phyloP scores from a whole-genome alignment of 2,113 vertebrate genomes.

The Melanotaenia duboulayi region DNA sequence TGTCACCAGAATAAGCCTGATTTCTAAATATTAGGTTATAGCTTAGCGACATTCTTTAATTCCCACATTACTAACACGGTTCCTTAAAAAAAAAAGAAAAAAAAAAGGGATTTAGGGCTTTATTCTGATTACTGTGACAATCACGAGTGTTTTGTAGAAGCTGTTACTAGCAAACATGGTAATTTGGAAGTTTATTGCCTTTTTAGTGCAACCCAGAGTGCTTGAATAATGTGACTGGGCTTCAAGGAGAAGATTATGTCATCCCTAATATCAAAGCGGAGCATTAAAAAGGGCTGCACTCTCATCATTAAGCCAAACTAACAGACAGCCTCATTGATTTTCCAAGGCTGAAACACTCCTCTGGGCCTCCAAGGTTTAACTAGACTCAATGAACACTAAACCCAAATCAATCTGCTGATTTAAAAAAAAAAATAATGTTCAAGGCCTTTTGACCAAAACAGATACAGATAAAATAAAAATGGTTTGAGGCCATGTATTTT shows the following conservation, averaged over 20 bases:
- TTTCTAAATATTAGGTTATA: too few species aligned
- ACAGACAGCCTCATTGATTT: conserved; percentile 48
- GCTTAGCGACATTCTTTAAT: not conserved
- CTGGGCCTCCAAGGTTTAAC: conserved; percentile 29
- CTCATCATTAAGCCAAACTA: conserved; percentile 46
- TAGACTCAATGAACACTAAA: conserved; percentile 47
- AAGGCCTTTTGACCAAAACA: too few species aligned
- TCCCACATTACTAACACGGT: not conserved
- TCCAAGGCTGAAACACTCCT: conserved; percentile 17
- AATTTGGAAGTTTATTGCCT: not conserved
- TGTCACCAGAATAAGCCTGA: too few species aligned
- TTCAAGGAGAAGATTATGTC: conserved; percentile 6
- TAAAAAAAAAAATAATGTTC: conserved; percentile 11
- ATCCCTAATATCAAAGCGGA: conserved; percentile 26
- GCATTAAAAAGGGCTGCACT: conserved; percentile 35
- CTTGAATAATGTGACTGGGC: conserved; percentile 16
- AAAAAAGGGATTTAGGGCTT: not conserved
- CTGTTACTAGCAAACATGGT: not conserved
- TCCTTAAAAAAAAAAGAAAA: too few species aligned
- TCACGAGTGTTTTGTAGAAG: not conserved
- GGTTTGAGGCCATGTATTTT: not conserved
- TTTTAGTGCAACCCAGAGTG: not conserved
- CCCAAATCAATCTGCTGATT: conserved; percentile 31
- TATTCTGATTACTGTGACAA: conserved; percentile 11
- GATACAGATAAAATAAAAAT: conserved; percentile 2